Evolutionary conservation across 2,888 invertebrate species (phyloP), one percentile per base, ranked within the genome.

Genomic region (Stenchaetothrips biformis): DNA sequence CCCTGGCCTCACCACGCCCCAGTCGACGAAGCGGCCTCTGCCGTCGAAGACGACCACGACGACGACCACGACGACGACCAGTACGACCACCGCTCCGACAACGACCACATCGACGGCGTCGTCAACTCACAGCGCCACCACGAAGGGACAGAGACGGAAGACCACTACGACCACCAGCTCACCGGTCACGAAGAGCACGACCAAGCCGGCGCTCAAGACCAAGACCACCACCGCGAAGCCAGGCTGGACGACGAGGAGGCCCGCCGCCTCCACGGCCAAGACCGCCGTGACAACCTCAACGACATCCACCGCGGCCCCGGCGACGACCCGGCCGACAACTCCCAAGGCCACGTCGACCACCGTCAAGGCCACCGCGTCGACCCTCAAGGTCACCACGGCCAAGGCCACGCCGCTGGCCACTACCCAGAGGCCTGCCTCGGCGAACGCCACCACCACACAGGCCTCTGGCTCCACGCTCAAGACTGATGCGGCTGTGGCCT

Each of bases 81-180:
- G 80, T 78, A 78, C 62, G 7, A 47, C 77, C 48, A 21, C 80
- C 8, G 67, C 80, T 48, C 27, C 67, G 11, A 49, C 81, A 7
- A 48, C 81, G 21, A 80, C 83, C 25, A 78, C 82, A 81, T 81
- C 81, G n/a, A 83, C 83, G 2, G 11, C 25, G 67, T 2, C 67
- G 8, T 9, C 67, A 21, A 21, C 67, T 9, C 67, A n/a, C 59
- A 80, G 48, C 79, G 67, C 79, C 81, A 80, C 53, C 21, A 80
- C 53, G 79, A 81, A 80, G 80, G 79, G 81, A 81, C 83, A 18
- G 82, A 82, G 27, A 80, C 67, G 37, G 16, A 77, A 21, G 11
- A 25, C 79, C 48, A 37, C 80, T 27, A 80, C 81, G 25, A 79
- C 81, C 21, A 78, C 74, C 74, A 81, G 78, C 25, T 77, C 77